Evolutionary conservation across 2,113 vertebrate genomes (phyloP).

Genomic region (Oncorhynchus mykiss): DNA sequence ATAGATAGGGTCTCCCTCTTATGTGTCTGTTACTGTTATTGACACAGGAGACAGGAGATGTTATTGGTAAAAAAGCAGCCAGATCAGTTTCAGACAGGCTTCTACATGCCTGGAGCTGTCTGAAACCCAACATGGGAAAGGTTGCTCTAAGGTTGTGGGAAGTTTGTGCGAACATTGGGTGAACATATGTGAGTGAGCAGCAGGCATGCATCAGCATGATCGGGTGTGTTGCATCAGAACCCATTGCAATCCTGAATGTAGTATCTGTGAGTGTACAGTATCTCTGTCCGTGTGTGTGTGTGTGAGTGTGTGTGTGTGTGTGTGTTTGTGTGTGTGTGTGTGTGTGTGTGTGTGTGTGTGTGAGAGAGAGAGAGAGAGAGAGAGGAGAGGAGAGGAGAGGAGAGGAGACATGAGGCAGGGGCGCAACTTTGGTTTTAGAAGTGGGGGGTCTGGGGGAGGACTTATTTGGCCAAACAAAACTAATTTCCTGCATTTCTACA

Average conservation of each 20-base stretch:
- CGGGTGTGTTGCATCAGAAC: not conserved
- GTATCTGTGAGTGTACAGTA: too few species aligned
- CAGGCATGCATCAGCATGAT: not conserved
- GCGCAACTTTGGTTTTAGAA: not conserved
- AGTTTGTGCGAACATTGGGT: not conserved
- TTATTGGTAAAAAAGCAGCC: not conserved
- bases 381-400: slow-evolving; percentile 15
- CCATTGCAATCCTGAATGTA: too few species aligned
- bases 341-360: slow-evolving; percentile 16
- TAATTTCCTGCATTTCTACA: too few species aligned
- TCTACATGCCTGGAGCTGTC: not conserved
- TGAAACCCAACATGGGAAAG: not conserved
- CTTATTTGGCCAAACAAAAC: not conserved
- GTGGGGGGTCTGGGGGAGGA: slow-evolving; percentile 13
- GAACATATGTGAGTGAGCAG: not conserved
- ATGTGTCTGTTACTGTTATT: slow-evolving; percentile 45
- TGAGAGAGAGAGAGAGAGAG: not conserved
- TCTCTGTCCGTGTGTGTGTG: not conserved
- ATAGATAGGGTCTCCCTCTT: slow-evolving; percentile 17
- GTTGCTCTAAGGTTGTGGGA: not conserved
- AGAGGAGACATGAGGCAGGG: slow-evolving; percentile 47
- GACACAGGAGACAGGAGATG: slow-evolving; percentile 47
- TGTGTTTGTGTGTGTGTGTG: not conserved
- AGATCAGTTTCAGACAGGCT: not conserved
- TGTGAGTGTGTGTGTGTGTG: not conserved